Conservation (phyloP, 1,140 invertebrate genomes). For the Prorops nasuta region DNA sequence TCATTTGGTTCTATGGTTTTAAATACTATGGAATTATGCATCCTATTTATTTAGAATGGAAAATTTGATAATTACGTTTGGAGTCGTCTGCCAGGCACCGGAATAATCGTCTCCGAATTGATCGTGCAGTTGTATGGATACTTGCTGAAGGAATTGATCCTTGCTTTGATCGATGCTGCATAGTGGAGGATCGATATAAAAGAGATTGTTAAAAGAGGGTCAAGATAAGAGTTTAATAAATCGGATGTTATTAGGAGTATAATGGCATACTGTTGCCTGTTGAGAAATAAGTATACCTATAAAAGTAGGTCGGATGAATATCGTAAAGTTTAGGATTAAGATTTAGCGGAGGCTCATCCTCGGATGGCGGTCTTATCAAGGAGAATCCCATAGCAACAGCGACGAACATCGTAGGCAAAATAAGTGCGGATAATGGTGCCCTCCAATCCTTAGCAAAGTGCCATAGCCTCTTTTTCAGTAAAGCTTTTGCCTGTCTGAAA, state of each 20-base stretch:
- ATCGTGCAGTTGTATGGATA: conserved; percentile 42
- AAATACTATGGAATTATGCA: too few species aligned
- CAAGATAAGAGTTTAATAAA: not conserved
- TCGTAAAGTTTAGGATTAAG: conserved; percentile 59
- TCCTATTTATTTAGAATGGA: too few species aligned
- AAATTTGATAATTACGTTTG: conserved; percentile 31
- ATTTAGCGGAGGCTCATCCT: conserved; percentile 58
- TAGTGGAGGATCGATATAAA: too few species aligned
- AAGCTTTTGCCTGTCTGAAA: conserved; percentile 39
- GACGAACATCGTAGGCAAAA: conserved; percentile 65
- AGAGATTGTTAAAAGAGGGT: not conserved
- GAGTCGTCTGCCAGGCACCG: conserved; percentile 40
- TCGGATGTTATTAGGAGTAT: not conserved
- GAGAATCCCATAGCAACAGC: conserved; percentile 68
- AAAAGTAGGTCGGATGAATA: conserved; percentile 54
- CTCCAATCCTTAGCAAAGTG: conserved; percentile 64
- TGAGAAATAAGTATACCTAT: conserved; percentile 41
- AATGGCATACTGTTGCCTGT: not conserved
- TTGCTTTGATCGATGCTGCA: conserved; percentile 39
- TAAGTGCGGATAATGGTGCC: conserved; percentile 61
- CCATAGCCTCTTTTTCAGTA: conserved; percentile 60
- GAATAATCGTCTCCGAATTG: conserved; percentile 45
- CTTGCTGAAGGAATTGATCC: conserved; percentile 36
- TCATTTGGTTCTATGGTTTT: too few species aligned
- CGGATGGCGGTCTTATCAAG: conserved; percentile 63